A percentile compares a stretch with the other conserved stretches of the same genome.
Evolutionary conservation across 1,140 invertebrate genomes (phyloP).

Genomic region (Ladona fulva): DNA sequence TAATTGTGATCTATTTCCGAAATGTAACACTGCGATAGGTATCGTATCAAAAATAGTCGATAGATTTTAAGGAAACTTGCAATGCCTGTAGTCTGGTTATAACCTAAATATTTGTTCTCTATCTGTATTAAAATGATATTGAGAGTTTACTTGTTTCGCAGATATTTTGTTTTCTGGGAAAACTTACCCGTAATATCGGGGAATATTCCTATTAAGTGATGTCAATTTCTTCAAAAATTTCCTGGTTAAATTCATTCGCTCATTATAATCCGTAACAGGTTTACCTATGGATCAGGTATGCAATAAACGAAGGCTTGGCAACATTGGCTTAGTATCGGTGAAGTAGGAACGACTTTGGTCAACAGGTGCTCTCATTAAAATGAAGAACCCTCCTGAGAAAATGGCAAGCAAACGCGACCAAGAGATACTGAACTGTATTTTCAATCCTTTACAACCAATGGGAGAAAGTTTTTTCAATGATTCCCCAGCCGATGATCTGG

Average conservation of each 20-base stretch:
- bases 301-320: neutral
- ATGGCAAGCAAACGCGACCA: slow-evolving; percentile 41
- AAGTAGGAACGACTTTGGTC: neutral
- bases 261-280: too few relatives aligned
- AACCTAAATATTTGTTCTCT: too few relatives aligned
- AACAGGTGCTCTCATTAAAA: neutral
- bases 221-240: too few relatives aligned
- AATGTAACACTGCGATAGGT: neutral
- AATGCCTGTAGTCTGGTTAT: neutral
- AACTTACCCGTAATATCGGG: too few relatives aligned
- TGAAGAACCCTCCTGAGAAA: slow-evolving; percentile 6
- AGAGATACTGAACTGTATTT: slow-evolving; percentile 47
- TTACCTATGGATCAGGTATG: too few relatives aligned
- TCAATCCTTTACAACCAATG: slow-evolving; percentile 45
- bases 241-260: too few relatives aligned
- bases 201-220: too few relatives aligned
- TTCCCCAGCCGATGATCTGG: neutral
- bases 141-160: too few relatives aligned
- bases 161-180: too few relatives aligned
- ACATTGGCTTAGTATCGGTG: neutral
- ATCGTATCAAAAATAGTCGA: neutral
- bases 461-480: slow-evolving; percentile 24
- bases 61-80: neutral
- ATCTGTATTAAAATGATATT: too few relatives aligned
- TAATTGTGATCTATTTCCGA: neutral